phyloP scores from a whole-genome alignment of 2,113 vertebrate genomes.

The Microtus pennsylvanicus region DNA sequence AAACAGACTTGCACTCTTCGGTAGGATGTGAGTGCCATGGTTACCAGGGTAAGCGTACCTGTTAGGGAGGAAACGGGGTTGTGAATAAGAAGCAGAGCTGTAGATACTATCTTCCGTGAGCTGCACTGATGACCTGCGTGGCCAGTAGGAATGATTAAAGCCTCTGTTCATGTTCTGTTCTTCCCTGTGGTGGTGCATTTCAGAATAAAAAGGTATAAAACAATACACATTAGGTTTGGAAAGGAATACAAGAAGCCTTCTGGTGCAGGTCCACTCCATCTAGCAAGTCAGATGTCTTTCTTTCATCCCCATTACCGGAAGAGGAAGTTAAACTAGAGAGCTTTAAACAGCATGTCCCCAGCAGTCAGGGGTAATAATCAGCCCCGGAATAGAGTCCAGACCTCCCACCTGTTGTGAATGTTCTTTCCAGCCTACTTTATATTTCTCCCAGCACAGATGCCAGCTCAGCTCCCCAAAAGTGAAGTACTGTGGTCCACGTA shows the following conservation, averaged over 20 bases:
- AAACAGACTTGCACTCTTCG: neutral
- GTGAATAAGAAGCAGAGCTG: neutral
- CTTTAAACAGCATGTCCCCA: constrained; percentile 32
- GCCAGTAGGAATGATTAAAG: neutral
- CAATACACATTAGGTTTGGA: neutral
- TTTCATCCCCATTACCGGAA: neutral
- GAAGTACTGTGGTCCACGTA: neutral
- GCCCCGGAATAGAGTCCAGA: neutral
- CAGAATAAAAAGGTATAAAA: constrained; percentile 42
- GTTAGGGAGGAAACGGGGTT: neutral
- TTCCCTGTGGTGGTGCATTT: neutral
- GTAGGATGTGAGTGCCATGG: neutral
- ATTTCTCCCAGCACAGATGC: neutral
- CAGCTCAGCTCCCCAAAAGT: neutral
- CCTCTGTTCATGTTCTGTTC: neutral
- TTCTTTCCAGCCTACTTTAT: neutral
- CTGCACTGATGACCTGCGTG: neutral
- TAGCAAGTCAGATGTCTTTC: neutral
- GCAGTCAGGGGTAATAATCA: neutral
- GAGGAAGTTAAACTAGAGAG: constrained; percentile 41
- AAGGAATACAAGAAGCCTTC: neutral
- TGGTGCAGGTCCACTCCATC: neutral
- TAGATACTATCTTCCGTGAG: neutral
- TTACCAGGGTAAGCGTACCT: neutral
- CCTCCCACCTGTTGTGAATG: neutral